A percentile compares a stretch with the other conserved stretches of the same genome.
Evolutionary conservation across 2,113 vertebrate genomes (phyloP).

Genomic region (Girardinichthys multiradiatus): DNA sequence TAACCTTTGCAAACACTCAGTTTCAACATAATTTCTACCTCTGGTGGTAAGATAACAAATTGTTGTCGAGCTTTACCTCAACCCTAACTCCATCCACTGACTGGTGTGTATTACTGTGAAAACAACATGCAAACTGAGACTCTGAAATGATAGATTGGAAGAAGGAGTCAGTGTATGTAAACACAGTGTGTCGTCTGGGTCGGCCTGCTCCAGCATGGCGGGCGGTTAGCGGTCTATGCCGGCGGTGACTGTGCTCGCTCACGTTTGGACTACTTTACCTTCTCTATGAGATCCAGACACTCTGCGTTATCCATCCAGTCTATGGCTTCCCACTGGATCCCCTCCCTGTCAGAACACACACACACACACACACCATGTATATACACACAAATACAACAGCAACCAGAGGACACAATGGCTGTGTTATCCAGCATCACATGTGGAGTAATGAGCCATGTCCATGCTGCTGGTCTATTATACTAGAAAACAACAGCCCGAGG

Average conservation of each 20-base stretch:
- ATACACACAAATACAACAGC: constrained; percentile 53
- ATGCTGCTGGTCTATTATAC: constrained; percentile 52
- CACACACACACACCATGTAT: constrained; percentile 42
- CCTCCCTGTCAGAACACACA: constrained; percentile 82
- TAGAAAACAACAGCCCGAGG: constrained; percentile 68
- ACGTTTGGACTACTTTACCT: constrained; percentile 76
- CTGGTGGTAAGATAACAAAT: constrained; percentile 55
- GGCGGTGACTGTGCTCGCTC: constrained; percentile 42
- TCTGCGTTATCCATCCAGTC: constrained; percentile 97
- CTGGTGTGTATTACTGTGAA: constrained; percentile 66
- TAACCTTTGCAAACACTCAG: constrained; percentile 22
- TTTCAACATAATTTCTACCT: constrained; percentile 34
- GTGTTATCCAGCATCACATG: constrained; percentile 69
- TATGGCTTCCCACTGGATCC: constrained; percentile 93
- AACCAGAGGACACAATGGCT: constrained; percentile 60
- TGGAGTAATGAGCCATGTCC: constrained; percentile 73
- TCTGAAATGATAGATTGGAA: constrained; percentile 61
- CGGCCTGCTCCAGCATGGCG: constrained; percentile 39
- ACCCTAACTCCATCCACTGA: constrained; percentile 39
- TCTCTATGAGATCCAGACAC: constrained; percentile 93
- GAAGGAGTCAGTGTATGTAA: constrained; percentile 62
- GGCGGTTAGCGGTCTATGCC: constrained; percentile 58
- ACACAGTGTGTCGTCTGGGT: constrained; percentile 60
- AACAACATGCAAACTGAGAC: constrained; percentile 65
- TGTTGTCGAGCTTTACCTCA: constrained; percentile 40